These are phyloP conservation scores for Leptinotarsa undecemlineata DNA, from an alignment of 1,140 invertebrate species.

Conservation along the genomic window DNA sequence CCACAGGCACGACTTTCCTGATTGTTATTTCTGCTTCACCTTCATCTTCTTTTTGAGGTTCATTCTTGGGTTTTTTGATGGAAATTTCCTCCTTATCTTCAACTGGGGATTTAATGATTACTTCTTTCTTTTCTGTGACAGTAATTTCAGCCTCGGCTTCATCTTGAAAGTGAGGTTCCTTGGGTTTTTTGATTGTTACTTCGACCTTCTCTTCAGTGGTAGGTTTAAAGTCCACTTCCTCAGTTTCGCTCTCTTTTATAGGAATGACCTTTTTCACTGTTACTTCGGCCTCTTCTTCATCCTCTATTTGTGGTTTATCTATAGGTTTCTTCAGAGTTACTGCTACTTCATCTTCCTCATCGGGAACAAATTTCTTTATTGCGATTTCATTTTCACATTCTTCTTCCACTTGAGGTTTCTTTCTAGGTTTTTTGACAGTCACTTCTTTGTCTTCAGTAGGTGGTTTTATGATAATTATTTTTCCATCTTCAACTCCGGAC, in stretches of 20 bases:
- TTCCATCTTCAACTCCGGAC: conserved; percentile 66
- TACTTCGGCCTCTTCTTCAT: conserved; percentile 31
- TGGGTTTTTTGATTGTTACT: conserved; percentile 36
- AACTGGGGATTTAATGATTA: background rate
- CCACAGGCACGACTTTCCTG: conserved; percentile 52
- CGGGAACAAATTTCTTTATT: conserved; percentile 57
- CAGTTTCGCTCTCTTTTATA: background rate
- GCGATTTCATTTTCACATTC: conserved; percentile 71
- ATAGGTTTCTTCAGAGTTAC: conserved; percentile 35
- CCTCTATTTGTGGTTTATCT: conserved; percentile 33
- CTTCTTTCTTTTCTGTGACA: conserved; percentile 41
- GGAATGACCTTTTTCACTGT: background rate
- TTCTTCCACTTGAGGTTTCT: conserved; percentile 57
- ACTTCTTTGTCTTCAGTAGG: conserved; percentile 30
- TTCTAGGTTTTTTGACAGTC: conserved; percentile 30
- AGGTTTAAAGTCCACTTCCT: conserved; percentile 18
- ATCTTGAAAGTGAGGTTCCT: conserved; percentile 7
- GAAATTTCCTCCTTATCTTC: background rate
- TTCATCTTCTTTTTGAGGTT: conserved; percentile 44
- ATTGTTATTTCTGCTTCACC: conserved; percentile 63
- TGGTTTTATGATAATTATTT: conserved; percentile 20
- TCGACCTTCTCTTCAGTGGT: conserved; percentile 31
- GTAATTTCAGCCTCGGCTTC: conserved; percentile 36
- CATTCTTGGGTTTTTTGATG: conserved; percentile 44
- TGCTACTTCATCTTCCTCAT: conserved; percentile 55